These are phyloP conservation scores for Bradypodion pumilum DNA, from an alignment of 2,797 vertebrate genomes.

Conservation along the genomic window DNA sequence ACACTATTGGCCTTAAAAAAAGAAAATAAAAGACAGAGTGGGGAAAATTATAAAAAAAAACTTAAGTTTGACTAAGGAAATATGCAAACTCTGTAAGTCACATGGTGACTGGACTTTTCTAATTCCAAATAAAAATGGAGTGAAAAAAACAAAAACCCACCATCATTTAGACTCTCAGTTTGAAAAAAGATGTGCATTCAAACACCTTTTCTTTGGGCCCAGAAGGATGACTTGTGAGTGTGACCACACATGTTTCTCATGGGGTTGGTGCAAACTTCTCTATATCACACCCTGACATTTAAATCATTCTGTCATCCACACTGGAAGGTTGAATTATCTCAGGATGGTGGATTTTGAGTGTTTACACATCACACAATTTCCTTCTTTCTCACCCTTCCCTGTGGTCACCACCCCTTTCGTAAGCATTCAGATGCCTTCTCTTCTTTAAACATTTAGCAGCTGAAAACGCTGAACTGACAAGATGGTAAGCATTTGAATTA, in stretches of 20 bases:
- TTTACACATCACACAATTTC: too few species aligned
- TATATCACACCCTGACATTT: too few species aligned
- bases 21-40: background rate
- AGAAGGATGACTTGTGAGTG: background rate
- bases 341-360: too few species aligned
- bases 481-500: too few species aligned
- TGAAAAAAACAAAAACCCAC: background rate
- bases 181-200: background rate
- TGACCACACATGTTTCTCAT: background rate
- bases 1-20: conserved; percentile 37
- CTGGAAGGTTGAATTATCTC: too few species aligned
- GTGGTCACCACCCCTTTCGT: too few species aligned
- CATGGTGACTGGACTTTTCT: conserved; percentile 32
- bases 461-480: too few species aligned
- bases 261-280: too few species aligned
- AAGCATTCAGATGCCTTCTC: too few species aligned
- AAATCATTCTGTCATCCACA: too few species aligned
- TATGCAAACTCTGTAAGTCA: conserved; percentile 47
- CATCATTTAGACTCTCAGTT: background rate
- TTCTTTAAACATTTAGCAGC: too few species aligned
- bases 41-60: background rate
- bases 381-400: too few species aligned
- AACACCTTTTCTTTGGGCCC: background rate
- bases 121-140: conserved; percentile 41
- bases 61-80: conserved; percentile 31